phyloP scores from a whole-genome alignment of 1,140 invertebrate species.

The Formica exsecta region DNA sequence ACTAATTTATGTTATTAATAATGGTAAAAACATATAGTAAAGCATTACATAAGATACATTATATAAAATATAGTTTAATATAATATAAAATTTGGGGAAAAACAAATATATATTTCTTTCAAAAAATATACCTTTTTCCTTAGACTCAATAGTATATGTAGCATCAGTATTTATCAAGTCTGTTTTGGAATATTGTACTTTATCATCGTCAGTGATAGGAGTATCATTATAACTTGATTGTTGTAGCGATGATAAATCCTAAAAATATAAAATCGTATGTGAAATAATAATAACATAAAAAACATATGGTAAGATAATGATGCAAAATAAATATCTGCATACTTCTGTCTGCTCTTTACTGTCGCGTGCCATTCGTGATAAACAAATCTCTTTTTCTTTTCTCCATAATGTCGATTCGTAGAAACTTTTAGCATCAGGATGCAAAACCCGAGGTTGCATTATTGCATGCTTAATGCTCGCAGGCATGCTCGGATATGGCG shows the following conservation, averaged over 20 bases:
- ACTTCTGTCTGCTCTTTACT: slow-evolving; percentile 13
- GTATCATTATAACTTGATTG: not conserved
- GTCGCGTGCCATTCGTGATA: slow-evolving; percentile 76
- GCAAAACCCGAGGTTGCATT: slow-evolving; percentile 73
- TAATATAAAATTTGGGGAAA: not conserved
- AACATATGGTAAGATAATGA: not conserved
- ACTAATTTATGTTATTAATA: not conserved
- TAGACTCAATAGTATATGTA: slow-evolving; percentile 12
- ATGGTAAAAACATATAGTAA: not conserved
- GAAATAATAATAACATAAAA: slow-evolving; percentile 7
- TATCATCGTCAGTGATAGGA: not conserved
- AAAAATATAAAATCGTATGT: slow-evolving; percentile 12
- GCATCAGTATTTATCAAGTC: not conserved
- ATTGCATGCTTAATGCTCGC: slow-evolving; percentile 70
- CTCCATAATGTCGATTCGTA: slow-evolving; percentile 80
- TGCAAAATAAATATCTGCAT: slow-evolving; percentile 2
- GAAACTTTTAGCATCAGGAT: slow-evolving; percentile 72
- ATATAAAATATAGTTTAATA: not conserved
- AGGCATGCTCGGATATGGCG: slow-evolving; percentile 67
- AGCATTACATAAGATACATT: not conserved
- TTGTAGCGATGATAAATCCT: slow-evolving; percentile 7
- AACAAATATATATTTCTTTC: not conserved
- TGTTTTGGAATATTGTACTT: slow-evolving; percentile 21
- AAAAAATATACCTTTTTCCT: slow-evolving; percentile 14
- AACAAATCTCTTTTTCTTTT: slow-evolving; percentile 78